Evolutionary conservation across 2,888 invertebrate species (phyloP), one percentile per base, ranked within the genome.

Genomic region (Cylindroiulus punctatus): DNA sequence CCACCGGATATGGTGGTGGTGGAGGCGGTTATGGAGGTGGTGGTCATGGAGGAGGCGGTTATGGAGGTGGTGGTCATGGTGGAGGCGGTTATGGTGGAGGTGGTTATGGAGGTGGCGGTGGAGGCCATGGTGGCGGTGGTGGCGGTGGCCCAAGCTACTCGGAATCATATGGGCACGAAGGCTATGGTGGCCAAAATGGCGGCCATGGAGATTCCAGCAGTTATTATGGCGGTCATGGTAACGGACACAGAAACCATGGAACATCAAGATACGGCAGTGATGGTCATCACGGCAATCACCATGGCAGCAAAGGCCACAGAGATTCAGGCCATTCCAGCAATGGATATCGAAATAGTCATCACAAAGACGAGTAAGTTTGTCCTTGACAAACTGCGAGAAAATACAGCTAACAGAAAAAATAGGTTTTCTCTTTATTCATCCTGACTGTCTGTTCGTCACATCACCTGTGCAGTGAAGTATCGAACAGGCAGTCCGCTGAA

Each of bases 31-130:
- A 57, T 44, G 32, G 84, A 19, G 42, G 44, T 52, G 84, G 84
- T 22, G 84, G 84, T 17, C 0, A 89, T 94, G 94, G 90, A 94
- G 94, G 91, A 94, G 94, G 92, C 94, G 86, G 86, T n/a, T n/a
- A n/a, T n/a, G n/a, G n/a, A n/a, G n/a, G n/a, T 47, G 47, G 76
- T 22, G 47, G 57, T 26, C 7, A 47, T 22, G 82, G 86, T 0
- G 84, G 84, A 92, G 90, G 88, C 90, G 87, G 90, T 89, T 81
- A 86, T 84, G 82, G 88, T 42, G 85, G 85, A 3, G 85, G 81
- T 22, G 85, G 85, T 3, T n/a, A n/a, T 36, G 26, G 87, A 52
- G 90, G 88, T 90, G 90, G 87, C 90, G 90, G 86, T 90, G 90
- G 88, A 89, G 90, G 89, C 36, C n/a, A 40, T 17, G 86, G 86